Base-by-base conservation (phyloP, 2,888 invertebrate genomes). In the Amphimallon solstitiale region DNA sequence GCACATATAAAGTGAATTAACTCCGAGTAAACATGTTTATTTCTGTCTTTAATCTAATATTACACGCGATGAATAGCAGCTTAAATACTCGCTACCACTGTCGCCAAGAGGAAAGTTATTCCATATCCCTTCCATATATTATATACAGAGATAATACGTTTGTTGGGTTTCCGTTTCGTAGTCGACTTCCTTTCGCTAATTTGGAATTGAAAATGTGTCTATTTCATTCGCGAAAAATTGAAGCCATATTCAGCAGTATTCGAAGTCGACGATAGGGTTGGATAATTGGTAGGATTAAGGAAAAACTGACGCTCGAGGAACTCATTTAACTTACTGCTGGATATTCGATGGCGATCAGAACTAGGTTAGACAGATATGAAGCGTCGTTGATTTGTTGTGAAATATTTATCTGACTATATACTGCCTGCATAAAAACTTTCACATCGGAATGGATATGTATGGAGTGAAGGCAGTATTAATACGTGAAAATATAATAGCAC, bases 241-340 rank as follows among this genome's bases (percentile, higher is more conserved):
- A 15, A 43, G 10, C 9, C 43, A 29, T 12, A 38, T 59, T 59
- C 43, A 45, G 43, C 29, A 43, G 14, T 9, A 17, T 59, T 59
- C 15, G 29, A 21, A 15, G 17, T 12, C 43, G 38, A 38, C 15
- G 40, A 14, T 23, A 9, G 43, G 17, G 43, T 43, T 43, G 43
- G 56, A 45, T 59, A 59, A 59, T 59, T 59, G 56, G 56, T 59
- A 43, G 34, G 43, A 59, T 59, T 59, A 43, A 43, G 43, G 43
- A 59, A 43, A 59, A 59, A 43, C 29, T 59, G 29, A 14, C 29
- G 15, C 21, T n/a, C 34, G 12, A 43, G 43, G 43, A 59, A 59
- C 17, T 59, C 29, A 9, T 45, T 59, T 38, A 43, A 59, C 29
- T 59, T 43, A 1, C 15, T 43, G 38, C 21, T 38, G 37, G 9